Conservation (phyloP, 2,797 vertebrate species). For the Sebastes reedi region DNA sequence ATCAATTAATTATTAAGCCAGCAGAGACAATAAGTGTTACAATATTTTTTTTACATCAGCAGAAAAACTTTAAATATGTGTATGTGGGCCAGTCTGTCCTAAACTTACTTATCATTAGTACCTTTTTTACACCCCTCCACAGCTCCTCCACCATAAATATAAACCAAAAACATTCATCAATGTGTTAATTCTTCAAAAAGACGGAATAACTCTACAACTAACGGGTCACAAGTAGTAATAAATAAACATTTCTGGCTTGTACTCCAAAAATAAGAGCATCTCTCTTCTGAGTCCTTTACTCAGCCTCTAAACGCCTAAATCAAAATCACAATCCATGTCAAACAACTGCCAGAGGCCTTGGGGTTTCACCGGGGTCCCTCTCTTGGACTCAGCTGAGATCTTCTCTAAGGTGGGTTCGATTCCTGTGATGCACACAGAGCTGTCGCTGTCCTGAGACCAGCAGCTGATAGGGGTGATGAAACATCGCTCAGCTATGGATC, state of each 20-base stretch:
- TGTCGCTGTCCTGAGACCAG: slow-evolving; percentile 77
- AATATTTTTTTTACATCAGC: not conserved
- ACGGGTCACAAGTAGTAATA: not conserved
- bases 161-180: not conserved
- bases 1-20: not conserved
- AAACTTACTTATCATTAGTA: not conserved
- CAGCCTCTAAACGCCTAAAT: slow-evolving; percentile 37
- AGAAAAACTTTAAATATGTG: not conserved
- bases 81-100: not conserved
- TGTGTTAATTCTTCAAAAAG: not conserved
- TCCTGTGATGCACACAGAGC: slow-evolving; percentile 37
- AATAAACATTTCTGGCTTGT: not conserved
- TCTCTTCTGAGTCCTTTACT: not conserved
- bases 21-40: not conserved
- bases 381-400: slow-evolving; percentile 29
- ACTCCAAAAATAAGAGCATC: not conserved
- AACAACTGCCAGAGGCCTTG: slow-evolving; percentile 79
- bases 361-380: slow-evolving; percentile 19
- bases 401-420: slow-evolving; percentile 70
- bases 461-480: slow-evolving; percentile 65
- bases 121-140: not conserved
- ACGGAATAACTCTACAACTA: not conserved
- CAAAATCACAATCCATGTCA: slow-evolving; percentile 68
- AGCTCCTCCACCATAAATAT: not conserved
- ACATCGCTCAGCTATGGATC: slow-evolving; percentile 2